Evolutionary conservation across 1,140 invertebrate genomes (phyloP), one percentile per base, ranked within the genome.

Genomic region (Pogonognathellus flavescens): DNA sequence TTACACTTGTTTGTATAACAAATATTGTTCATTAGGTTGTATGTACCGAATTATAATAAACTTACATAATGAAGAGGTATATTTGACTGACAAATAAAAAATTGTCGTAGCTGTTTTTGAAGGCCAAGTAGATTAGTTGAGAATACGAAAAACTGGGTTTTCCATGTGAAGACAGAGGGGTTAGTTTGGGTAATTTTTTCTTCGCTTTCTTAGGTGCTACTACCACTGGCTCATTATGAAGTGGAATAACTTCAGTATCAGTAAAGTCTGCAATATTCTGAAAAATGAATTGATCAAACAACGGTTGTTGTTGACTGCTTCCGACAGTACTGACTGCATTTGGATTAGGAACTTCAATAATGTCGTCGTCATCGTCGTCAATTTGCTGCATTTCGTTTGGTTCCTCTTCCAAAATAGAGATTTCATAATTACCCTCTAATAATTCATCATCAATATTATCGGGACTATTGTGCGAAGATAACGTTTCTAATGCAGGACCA

Each of bases 81-180:
- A 76, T 31, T 50, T 76, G 70, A 18, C 70, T 76, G 0, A 76
- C 70, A 10, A 76, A 76, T 50, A 76, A 50, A 49, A n/a, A 49
- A 3, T 31, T 31, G 7, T 76, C 70, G 13, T 49, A 25, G 2
- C 70, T 76, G 16, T 76, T 76, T 50, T 76, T 76, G 70, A 76
- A 76, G 6, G 70, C 70, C 31, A 76, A 16, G 16, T 76, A 76
- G 1, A 76, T 76, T 7, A 76, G n/a, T 18, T 76, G 70, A n/a
- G 70, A 76, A 18, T 76, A 76, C 7, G 70, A 76, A 76, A 76
- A 76, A 14, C 9, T 49, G 14, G 70, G 70, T 18, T 76, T 76
- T n/a, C 41, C 70, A 13, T 5, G 10, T 14, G 2, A 11, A 1
- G 1, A 31, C 22, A 31, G 62, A 9, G 4, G 5, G 1, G n/a